A percentile compares a stretch with the other conserved stretches of the same genome.
Evolutionary conservation across 2,797 vertebrate genomes (phyloP).

Genomic region (Ctenochaetus hawaiiensis): DNA sequence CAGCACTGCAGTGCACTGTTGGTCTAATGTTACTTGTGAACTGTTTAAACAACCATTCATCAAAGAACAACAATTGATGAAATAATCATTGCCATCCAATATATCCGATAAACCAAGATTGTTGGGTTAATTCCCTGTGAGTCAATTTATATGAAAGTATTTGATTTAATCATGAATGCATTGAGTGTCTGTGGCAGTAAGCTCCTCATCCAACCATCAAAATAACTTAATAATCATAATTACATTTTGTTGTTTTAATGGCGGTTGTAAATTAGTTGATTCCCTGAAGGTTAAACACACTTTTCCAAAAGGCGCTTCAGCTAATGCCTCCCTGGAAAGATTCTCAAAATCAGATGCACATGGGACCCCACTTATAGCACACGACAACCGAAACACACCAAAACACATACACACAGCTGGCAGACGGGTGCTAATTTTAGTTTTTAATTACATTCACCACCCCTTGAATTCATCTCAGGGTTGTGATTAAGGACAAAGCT

Average conservation of each 20-base stretch:
- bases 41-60: too few species aligned
- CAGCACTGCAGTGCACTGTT: too few species aligned
- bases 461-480: slow-evolving; percentile 71
- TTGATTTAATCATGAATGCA: neutral
- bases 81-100: too few species aligned
- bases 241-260: slow-evolving; percentile 46
- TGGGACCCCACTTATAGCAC: neutral
- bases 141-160: neutral
- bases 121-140: neutral
- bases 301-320: slow-evolving; percentile 30
- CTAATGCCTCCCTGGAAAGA: slow-evolving; percentile 50
- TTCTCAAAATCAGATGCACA: slow-evolving; percentile 26
- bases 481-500: slow-evolving; percentile 73
- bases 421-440: slow-evolving; percentile 39
- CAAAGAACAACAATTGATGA: too few species aligned
- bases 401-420: slow-evolving; percentile 29
- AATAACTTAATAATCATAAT: slow-evolving; percentile 54
- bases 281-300: slow-evolving; percentile 37
- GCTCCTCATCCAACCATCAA: slow-evolving; percentile 39
- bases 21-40: too few species aligned
- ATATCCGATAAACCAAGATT: neutral
- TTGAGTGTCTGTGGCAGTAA: slow-evolving; percentile 3
- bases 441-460: slow-evolving; percentile 66
- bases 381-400: neutral
- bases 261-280: slow-evolving; percentile 30